phyloP scores from a whole-genome alignment of 1,140 invertebrate genomes.

The Drosophila pachea region DNA sequence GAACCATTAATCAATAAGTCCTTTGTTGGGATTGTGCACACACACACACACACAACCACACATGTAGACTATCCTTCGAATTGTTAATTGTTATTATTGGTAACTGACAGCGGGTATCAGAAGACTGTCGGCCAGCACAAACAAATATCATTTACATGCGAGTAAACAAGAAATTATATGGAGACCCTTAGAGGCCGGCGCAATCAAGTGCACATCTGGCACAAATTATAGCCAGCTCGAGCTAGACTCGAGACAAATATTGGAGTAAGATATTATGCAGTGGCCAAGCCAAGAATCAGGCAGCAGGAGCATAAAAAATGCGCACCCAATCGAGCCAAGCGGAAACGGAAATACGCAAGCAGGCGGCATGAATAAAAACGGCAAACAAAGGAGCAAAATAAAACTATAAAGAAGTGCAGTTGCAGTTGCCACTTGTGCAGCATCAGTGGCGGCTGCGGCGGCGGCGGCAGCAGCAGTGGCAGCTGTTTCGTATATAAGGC shows the following conservation, averaged over 20 bases:
- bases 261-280: conserved; percentile 42
- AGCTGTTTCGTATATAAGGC: conserved; percentile 41
- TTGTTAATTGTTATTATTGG: conserved; percentile 70
- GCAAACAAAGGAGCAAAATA: conserved; percentile 6
- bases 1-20: conserved; percentile 53
- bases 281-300: neutral
- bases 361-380: conserved; percentile 23
- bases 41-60: conserved; percentile 1
- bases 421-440: conserved; percentile 8
- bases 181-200: conserved; percentile 4
- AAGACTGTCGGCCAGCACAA: conserved; percentile 12
- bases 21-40: conserved; percentile 39
- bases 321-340: conserved; percentile 44
- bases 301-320: conserved; percentile 48
- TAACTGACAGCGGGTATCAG: conserved; percentile 34
- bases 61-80: conserved; percentile 26
- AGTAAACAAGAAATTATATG: conserved; percentile 49
- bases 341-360: conserved; percentile 61
- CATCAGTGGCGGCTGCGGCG: conserved; percentile 21
- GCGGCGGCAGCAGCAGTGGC: conserved; percentile 3
- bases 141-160: conserved; percentile 31
- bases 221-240: conserved; percentile 33
- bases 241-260: conserved; percentile 23
- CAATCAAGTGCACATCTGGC: conserved; percentile 34
- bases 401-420: conserved; percentile 36